Evolutionary conservation across 2,113 vertebrate species (phyloP), one percentile per base, ranked within the genome.

Genomic region (Pluvianellus socialis): DNA sequence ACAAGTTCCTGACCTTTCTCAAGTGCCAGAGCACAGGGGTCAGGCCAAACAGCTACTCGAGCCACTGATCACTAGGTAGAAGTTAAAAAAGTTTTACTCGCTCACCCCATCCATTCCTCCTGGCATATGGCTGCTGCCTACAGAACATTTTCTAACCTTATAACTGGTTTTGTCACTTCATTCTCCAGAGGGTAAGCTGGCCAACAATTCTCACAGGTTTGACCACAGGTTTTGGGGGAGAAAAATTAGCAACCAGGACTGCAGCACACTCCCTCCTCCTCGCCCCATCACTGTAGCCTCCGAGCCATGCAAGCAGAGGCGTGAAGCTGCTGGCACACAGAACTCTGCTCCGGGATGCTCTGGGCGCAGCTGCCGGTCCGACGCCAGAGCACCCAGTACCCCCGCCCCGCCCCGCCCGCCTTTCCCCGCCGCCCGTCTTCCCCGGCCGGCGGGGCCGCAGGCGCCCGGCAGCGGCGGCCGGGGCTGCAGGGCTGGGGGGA

Each of bases 261-360:
- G 7, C 20, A 16, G 33, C 27, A 38, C 4, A 3, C 10, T 7
- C 33, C 26, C 22, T 4, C 2, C 10, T 8, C 35, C 28, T 27
- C 5, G 1, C 33, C 5, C 67, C 12, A 13, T 1, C n/a, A 12
- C 45, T 8, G 2, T 2, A 4, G 32, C 7, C 82, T 12, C 67
- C 35, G 20, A 52, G 56, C 55, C 27, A 9, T 3, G 7, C 49
- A 6, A 27, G 59, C 49, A 12, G 72, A 50, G 53, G 14, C 3
- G 33, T 21, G 92, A 18, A 77, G 21, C 47, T 4, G 44, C 49
- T 62, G 47, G 56, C 42, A 59, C 73, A 6, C 8, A 10, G 1
- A 5, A 2, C 72, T 83, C 47, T 5, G 63, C 87, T 10, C 27
- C 1, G 67, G 33, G 92, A 91, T 89, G 83, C 89, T 76, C 47